Base-by-base conservation (phyloP, 2,888 invertebrate species). In the Microlaimidae sp. region DNA sequence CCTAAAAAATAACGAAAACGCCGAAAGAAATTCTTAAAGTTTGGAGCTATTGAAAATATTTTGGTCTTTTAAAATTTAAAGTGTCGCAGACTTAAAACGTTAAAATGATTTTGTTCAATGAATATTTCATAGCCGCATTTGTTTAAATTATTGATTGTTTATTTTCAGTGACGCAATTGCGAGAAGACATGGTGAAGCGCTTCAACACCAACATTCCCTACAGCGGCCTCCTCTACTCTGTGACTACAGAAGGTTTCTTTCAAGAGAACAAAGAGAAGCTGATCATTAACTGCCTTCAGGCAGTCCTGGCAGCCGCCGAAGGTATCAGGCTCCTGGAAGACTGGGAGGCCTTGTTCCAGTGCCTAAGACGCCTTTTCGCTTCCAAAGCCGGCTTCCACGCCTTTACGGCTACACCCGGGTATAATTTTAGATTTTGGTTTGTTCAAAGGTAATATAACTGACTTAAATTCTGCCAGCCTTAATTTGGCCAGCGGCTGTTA, bases 201-300 rank as follows among this genome's bases (percentile, higher is more conserved):
- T 97, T 97, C 74, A 97, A 97, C 75, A 85, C 89, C 49, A 97
- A 97, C 73, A 81, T 93, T 64, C 88, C 95, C 2, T 97, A 95
- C 75, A 92, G 88, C 73, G 97, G 97, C 23, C 80, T 97, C 49
- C 80, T 88, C 60, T 92, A 95, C 74, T 88, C 93, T 61, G 83
- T 89, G 59, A 86, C 89, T 25, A 88, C 89, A 76, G 95, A 95
- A 74, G 92, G 90, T 58, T 78, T 95, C 59, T 95, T 67, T 58
- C 59, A 62, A 24, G 74, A 95, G 75, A 97, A 93, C 74, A 99
- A 97, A 71, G 95, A 95, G 73, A 90, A 90, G 73, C 74, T 93
- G 60, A 95, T 99, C 61, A 81, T 84, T 32, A 82, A 82, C 29
- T 89, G 92, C n/a, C 72, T 99, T 59, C 82, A 81, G 63, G 80